Conservation (phyloP, 2,888 invertebrate genomes). For the Cremastobaeus sp. region DNA sequence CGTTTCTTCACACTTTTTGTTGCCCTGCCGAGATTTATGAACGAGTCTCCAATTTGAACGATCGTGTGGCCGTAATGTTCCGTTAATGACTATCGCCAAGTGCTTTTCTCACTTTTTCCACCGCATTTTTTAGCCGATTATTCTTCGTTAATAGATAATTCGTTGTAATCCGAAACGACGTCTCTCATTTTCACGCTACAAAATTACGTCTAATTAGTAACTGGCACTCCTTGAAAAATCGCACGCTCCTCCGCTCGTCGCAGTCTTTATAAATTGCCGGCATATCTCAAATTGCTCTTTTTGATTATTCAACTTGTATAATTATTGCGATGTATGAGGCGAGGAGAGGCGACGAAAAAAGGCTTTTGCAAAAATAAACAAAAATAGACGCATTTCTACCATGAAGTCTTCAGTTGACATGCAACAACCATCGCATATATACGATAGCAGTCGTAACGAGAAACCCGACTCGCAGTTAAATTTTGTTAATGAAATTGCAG, state of each 20-base stretch:
- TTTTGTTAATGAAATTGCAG: no score
- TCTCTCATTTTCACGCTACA: constrained; percentile 18
- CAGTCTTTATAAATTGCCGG: no score
- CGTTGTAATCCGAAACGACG: constrained; percentile 19
- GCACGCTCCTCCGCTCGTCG: no score
- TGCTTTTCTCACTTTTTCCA: constrained; percentile 43
- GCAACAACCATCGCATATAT: no score
- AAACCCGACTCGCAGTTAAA: no score
- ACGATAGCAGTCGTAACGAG: no score
- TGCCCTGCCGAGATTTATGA: constrained; percentile 6
- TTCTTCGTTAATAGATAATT: constrained; percentile 9
- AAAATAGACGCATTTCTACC: no score
- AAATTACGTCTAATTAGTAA: neutral
- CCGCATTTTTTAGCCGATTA: constrained; percentile 23
- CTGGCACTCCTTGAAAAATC: neutral
- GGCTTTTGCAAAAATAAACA: no score
- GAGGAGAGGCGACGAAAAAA: no score
- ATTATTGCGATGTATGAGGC: no score
- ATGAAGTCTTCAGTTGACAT: no score
- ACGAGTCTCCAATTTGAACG: constrained; percentile 47
- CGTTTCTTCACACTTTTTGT: constrained; percentile 48
- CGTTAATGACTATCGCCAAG: constrained; percentile 47
- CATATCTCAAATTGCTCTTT: neutral
- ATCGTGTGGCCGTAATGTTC: constrained; percentile 34
- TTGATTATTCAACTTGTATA: no score